A percentile compares a stretch with the other conserved stretches of the same genome.
Conservation (phyloP, 2,113 vertebrate genomes). For the Rattus rattus region DNA sequence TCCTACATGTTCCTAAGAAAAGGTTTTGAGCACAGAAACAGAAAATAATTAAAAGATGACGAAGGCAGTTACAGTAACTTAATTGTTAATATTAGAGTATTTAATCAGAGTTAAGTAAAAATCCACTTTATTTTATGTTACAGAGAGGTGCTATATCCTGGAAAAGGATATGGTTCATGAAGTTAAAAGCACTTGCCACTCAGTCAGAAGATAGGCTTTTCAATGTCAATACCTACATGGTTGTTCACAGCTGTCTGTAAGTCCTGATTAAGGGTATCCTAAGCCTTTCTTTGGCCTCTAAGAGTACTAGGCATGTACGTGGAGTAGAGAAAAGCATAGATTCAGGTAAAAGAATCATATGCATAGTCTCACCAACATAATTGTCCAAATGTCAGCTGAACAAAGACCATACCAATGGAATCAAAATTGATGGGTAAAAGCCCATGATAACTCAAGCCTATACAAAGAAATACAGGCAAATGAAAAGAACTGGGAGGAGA, state of each 20-base stretch:
- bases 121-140: background rate
- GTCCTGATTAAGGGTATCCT: no score
- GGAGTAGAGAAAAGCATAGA: background rate
- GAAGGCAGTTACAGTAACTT: background rate
- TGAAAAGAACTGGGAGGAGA: background rate
- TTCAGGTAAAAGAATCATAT: background rate
- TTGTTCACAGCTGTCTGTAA: background rate
- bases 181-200: background rate
- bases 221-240: background rate
- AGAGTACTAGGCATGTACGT: background rate
- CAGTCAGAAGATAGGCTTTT: background rate
- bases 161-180: background rate
- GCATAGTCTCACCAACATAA: background rate
- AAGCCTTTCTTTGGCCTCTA: background rate
- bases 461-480: background rate
- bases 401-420: background rate
- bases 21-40: background rate
- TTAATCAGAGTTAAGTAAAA: background rate
- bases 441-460: background rate
- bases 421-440: background rate
- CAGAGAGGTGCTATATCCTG: background rate
- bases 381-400: background rate
- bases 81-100: background rate
- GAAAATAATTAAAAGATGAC: background rate
- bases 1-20: background rate